Base-by-base conservation (phyloP, 92 coral and sea anemone genomes). In the Epizoanthus illoricatus region DNA sequence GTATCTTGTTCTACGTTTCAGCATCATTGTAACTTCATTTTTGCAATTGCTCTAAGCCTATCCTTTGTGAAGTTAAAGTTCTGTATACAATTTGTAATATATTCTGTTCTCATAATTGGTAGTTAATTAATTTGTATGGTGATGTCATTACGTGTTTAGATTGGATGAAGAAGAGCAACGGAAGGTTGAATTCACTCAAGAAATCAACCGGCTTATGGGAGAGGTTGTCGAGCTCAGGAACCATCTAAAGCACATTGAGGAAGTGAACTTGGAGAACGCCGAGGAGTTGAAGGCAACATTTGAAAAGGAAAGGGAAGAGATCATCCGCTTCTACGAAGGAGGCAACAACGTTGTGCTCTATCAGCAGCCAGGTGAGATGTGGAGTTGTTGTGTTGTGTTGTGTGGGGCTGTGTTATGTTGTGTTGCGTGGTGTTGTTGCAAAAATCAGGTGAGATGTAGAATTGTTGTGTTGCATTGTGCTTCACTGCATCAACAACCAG, bases 191-290 rank as follows among this genome's bases (percentile, higher is more conserved):
- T 63, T 90, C 19, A 85, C 94, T 1, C 81, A 88, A 42, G 97
- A 90, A 81, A 81, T 92, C 76, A 88, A 92, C 12, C 83, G 90
- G 10, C 87, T 90, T 36, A 84, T 88, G 87, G 86, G 72, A 42
- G 97, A 92, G 59, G 81, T 92, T 52, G 69, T 86, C 19, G 97
- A 88, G 54, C 81, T 89, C 11, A 84, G 89, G 75, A 90, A 78
- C 66, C 84, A 83, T 19, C 84, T 76, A 13, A 86, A 84, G 36
- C 90, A 90, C 21, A 87, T 84, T 84, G 90, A 92, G 19, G 90
- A 75, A 23, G 73, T 78, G 70, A 83, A 90, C 66, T 47, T 78
- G 20, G 90, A 80, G 9, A 91, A 88, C 45, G 67, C 84, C 24
- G 92, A 90, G 65, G 90, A 85, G 55, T n/a, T 90, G 68, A 84